These are phyloP conservation scores for Xylota segnis DNA, from an alignment of 2,888 invertebrate genomes.

Conservation along the genomic window DNA sequence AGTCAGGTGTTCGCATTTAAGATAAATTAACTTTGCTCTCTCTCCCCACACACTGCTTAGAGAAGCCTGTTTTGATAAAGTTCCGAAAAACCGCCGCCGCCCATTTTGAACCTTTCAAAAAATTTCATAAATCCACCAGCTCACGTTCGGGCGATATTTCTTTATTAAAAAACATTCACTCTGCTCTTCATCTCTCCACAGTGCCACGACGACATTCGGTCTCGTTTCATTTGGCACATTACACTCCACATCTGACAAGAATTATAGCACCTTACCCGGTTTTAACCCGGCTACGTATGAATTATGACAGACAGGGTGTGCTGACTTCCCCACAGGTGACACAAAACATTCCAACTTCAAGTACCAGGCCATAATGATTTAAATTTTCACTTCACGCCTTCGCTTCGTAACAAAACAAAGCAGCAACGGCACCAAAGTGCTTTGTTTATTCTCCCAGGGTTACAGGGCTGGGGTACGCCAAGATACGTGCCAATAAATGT, in stretches of 20 bases:
- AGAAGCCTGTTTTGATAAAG: slow-evolving; percentile 59
- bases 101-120: slow-evolving; percentile 38
- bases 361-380: slow-evolving; percentile 49
- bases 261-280: slow-evolving; percentile 78
- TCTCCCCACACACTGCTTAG: slow-evolving; percentile 31
- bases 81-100: slow-evolving; percentile 33
- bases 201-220: slow-evolving; percentile 70
- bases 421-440: slow-evolving; percentile 52
- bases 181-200: slow-evolving; percentile 14
- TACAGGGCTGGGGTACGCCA: slow-evolving; percentile 67
- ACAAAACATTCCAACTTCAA: slow-evolving; percentile 63
- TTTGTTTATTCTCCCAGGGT: slow-evolving; percentile 63
- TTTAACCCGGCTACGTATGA: slow-evolving; percentile 74
- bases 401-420: slow-evolving; percentile 57
- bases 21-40: slow-evolving; percentile 73
- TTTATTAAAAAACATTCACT: slow-evolving; percentile 80
- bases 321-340: slow-evolving; percentile 72
- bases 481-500: slow-evolving; percentile 82
- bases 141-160: slow-evolving; percentile 82
- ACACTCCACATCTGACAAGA: slow-evolving; percentile 79
- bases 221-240: slow-evolving; percentile 80
- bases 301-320: slow-evolving; percentile 54
- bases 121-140: slow-evolving; percentile 65
- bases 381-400: slow-evolving; percentile 75
- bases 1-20: slow-evolving; percentile 67